A percentile compares a stretch with the other conserved stretches of the same genome.
These are phyloP conservation scores for Thaumetopoea pityocampa DNA, from an alignment of 1,140 invertebrate species.

Conservation along the genomic window DNA sequence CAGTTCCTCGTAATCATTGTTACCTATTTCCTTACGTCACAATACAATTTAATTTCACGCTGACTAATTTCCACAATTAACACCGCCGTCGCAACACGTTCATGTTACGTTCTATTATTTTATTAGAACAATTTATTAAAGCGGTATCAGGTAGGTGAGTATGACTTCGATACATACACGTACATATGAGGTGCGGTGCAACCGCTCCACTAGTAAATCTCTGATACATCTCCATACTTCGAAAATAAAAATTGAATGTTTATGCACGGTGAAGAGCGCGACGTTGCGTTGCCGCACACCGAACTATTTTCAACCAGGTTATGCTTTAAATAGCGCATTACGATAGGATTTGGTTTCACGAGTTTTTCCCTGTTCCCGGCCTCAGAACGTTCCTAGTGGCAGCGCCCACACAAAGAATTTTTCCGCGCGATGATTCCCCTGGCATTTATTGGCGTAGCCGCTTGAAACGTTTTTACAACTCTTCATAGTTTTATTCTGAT, in stretches of 20 bases:
- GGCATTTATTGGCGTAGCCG: conserved; percentile 36
- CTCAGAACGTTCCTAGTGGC: conserved; percentile 40
- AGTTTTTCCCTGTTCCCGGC: conserved; percentile 69
- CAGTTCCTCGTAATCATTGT: conserved; percentile 22
- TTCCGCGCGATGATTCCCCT: conserved; percentile 41
- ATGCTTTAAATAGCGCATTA: conserved; percentile 75
- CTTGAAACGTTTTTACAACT: conserved; percentile 12
- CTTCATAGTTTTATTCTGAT: conserved; percentile 22
- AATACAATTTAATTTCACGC: conserved; percentile 28
- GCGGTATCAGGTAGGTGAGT: too few relatives aligned
- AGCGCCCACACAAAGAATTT: conserved; percentile 56
- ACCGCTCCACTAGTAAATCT: conserved; percentile 32
- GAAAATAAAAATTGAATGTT: conserved; percentile 73
- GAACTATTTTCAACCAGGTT: conserved; percentile 72
- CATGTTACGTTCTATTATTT: too few relatives aligned
- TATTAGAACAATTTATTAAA: conserved; percentile 2
- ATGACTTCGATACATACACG: too few relatives aligned
- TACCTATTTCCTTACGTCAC: conserved; percentile 18
- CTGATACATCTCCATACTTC: conserved; percentile 57
- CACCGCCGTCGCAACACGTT: conserved; percentile 9
- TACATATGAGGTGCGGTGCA: conserved; percentile 6
- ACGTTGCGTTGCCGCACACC: conserved; percentile 64
- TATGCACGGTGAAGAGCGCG: conserved; percentile 65
- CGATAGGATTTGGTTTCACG: conserved; percentile 74
- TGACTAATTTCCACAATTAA: conserved; percentile 15